Conservation (phyloP, 1,140 invertebrate genomes). For the Acromyrmex charruanus region DNA sequence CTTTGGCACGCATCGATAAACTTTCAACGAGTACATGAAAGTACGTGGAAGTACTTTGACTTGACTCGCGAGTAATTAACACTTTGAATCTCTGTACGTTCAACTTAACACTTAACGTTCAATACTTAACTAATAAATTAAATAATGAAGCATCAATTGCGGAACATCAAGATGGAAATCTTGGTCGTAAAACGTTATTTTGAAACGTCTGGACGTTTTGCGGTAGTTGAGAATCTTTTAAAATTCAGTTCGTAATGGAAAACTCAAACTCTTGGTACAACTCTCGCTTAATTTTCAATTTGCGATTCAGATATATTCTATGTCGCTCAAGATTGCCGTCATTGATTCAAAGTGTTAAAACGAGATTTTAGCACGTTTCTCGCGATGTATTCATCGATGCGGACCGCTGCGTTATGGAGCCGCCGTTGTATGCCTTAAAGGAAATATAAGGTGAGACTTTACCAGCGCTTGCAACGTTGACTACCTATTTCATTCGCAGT, state of each 20-base stretch:
- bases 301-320: constrained; percentile 47
- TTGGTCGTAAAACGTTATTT: neutral
- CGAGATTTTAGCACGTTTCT: constrained; percentile 48
- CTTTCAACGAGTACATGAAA: neutral
- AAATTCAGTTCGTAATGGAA: constrained; percentile 42
- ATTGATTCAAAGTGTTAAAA: constrained; percentile 56
- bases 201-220: neutral
- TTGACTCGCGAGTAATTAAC: constrained; percentile 22
- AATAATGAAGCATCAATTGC: neutral
- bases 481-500: constrained; percentile 23
- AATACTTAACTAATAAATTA: neutral
- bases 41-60: neutral
- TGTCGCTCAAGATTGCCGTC: constrained; percentile 19
- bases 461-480: constrained; percentile 27
- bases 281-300: constrained; percentile 52
- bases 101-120: neutral
- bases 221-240: neutral
- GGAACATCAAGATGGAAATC: neutral
- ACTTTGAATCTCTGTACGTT: constrained; percentile 23
- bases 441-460: constrained; percentile 56
- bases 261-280: neutral
- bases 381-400: constrained; percentile 37
- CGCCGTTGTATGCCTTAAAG: constrained; percentile 28
- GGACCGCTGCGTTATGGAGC: constrained; percentile 13
- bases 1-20: constrained; percentile 32